Conservation (phyloP, 1,140 invertebrate species). For the Odontomachus brunneus region DNA sequence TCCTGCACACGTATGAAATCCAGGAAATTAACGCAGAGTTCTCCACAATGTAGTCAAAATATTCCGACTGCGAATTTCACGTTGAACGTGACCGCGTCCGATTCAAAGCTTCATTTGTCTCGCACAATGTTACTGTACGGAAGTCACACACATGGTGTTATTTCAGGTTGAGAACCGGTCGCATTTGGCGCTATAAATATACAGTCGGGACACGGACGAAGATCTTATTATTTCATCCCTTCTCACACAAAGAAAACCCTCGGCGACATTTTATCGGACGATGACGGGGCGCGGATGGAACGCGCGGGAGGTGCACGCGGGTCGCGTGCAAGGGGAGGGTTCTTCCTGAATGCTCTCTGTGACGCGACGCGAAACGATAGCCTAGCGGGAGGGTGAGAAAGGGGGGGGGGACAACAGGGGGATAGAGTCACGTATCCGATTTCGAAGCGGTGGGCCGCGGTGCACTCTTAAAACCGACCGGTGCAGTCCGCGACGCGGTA, state of each 20-base stretch:
- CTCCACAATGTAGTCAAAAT: not conserved
- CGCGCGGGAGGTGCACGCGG: no score
- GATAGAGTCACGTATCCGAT: constrained; percentile 64
- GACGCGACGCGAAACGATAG: constrained; percentile 21
- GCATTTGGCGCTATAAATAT: no score
- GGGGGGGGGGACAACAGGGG: not conserved
- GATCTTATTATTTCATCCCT: constrained; percentile 14
- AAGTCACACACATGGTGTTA: no score
- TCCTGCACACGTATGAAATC: not conserved
- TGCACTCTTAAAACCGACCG: constrained; percentile 68
- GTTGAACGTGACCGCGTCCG: no score
- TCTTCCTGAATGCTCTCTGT: constrained; percentile 55
- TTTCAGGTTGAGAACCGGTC: no score
- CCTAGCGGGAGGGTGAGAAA: not conserved
- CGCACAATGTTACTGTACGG: no score
- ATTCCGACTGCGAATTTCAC: not conserved
- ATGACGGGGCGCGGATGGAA: constrained; percentile 13
- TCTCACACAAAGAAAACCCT: not conserved
- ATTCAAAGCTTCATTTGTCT: no score
- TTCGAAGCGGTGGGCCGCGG: constrained; percentile 57
- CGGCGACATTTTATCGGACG: no score
- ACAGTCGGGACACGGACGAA: not conserved
- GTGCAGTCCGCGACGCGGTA: constrained; percentile 74
- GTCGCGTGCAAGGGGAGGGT: no score
- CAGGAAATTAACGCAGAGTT: not conserved